Conservation (phyloP, 2,113 vertebrate species). For the Pyrgilauda ruficollis region DNA sequence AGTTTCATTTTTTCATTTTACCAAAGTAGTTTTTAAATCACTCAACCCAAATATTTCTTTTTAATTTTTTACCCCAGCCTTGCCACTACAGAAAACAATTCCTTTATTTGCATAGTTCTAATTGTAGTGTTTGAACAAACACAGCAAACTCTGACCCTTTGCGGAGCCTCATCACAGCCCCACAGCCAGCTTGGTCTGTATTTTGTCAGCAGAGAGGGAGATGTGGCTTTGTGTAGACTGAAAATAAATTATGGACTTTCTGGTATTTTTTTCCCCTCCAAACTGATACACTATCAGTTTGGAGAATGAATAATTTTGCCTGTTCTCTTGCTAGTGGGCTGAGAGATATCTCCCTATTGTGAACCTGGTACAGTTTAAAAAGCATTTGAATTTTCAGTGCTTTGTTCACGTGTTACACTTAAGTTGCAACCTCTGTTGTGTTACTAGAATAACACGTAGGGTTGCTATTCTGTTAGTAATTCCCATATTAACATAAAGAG, state of each 20-base stretch:
- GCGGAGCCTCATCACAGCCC: slow-evolving; percentile 31
- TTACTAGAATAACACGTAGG: not conserved
- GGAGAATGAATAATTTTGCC: slow-evolving; percentile 39
- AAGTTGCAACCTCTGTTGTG: not conserved
- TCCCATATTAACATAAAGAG: slow-evolving; percentile 30
- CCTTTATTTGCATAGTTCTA: slow-evolving; percentile 52
- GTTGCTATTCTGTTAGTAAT: slow-evolving; percentile 42
- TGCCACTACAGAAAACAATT: slow-evolving; percentile 35
- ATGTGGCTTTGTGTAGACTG: slow-evolving; percentile 18
- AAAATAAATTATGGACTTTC: slow-evolving; percentile 16
- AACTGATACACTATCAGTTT: slow-evolving; percentile 38
- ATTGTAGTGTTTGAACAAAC: slow-evolving; percentile 59
- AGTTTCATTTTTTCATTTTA: not conserved
- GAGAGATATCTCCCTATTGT: slow-evolving; percentile 6
- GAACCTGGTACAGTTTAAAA: slow-evolving; percentile 10
- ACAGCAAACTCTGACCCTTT: not conserved
- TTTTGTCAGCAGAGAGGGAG: slow-evolving; percentile 28
- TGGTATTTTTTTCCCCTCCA: not conserved
- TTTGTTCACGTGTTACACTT: not conserved
- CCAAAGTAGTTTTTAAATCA: not conserved
- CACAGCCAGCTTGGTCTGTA: slow-evolving; percentile 36
- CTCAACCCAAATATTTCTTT: not conserved
- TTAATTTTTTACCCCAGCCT: not conserved
- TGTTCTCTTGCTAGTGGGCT: slow-evolving; percentile 1
- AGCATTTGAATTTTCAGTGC: slow-evolving; percentile 47